Evolutionary conservation across 2,888 invertebrate genomes (phyloP).

Genomic region (Pollenia angustigena): DNA sequence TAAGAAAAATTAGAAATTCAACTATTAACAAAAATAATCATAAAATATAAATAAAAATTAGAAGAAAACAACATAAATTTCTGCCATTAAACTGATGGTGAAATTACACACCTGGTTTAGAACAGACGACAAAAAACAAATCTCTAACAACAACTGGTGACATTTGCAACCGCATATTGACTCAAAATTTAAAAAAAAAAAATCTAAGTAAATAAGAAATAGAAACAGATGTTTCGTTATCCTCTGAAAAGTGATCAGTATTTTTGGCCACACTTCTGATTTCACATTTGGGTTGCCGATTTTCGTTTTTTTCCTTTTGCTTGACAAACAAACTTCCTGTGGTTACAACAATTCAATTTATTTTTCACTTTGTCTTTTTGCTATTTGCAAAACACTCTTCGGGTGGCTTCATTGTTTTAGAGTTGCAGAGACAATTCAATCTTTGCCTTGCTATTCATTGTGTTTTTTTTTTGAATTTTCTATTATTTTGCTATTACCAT

Average conservation of each 20-base stretch:
- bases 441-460: constrained; percentile 30
- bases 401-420: constrained; percentile 61
- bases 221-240: constrained; percentile 69
- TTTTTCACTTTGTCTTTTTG: constrained; percentile 24
- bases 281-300: constrained; percentile 57
- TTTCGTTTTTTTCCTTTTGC: constrained; percentile 32
- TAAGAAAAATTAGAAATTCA: constrained; percentile 67
- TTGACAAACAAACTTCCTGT: constrained; percentile 70
- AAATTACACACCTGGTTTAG: constrained; percentile 59
- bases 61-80: constrained; percentile 3
- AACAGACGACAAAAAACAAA: constrained; percentile 43
- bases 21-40: constrained; percentile 60
- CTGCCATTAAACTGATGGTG: constrained; percentile 51
- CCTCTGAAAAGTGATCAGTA: constrained; percentile 60
- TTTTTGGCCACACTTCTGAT: constrained; percentile 72
- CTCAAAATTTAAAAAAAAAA: neutral
- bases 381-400: constrained; percentile 71
- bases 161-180: constrained; percentile 73
- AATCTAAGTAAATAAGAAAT: neutral
- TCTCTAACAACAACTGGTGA: constrained; percentile 68
- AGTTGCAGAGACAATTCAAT: constrained; percentile 50
- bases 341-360: constrained; percentile 71
- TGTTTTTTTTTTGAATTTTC: constrained; percentile 16
- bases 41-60: constrained; percentile 44
- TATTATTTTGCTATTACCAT: constrained; percentile 21